phyloP scores from a whole-genome alignment of 2,113 vertebrate genomes.

The Nycticebus coucang region DNA sequence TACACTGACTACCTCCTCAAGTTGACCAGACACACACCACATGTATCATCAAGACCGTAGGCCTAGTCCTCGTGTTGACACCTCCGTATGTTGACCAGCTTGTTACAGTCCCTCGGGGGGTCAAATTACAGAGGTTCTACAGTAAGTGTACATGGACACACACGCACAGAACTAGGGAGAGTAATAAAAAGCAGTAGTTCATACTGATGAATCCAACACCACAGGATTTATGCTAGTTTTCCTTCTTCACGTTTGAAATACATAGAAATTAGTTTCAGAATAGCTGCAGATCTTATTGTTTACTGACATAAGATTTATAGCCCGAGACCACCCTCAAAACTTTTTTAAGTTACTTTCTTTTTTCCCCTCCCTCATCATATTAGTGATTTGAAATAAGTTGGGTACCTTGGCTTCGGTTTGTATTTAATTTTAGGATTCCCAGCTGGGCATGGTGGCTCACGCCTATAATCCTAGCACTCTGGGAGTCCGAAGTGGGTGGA shows the following conservation, averaged over 20 bases:
- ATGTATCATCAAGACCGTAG: too few relatives aligned
- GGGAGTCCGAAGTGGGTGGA: too few relatives aligned
- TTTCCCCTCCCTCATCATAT: not conserved
- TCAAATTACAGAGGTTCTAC: too few relatives aligned
- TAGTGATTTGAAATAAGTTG: not conserved
- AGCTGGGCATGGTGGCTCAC: too few relatives aligned
- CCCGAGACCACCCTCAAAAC: not conserved
- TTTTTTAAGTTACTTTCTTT: not conserved
- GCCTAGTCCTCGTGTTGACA: too few relatives aligned
- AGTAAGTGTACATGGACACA: not conserved
- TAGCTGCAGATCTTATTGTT: not conserved
- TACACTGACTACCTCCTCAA: too few relatives aligned
- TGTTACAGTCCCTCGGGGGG: too few relatives aligned
- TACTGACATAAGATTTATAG: not conserved
- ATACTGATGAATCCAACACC: not conserved
- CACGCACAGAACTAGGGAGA: not conserved
- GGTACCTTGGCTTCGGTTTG: not conserved
- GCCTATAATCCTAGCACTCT: too few relatives aligned
- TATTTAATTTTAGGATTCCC: not conserved
- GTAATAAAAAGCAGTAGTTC: not conserved
- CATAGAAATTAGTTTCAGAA: not conserved
- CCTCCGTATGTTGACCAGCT: too few relatives aligned
- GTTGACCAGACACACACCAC: too few relatives aligned
- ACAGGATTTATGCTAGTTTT: not conserved
- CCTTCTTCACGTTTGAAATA: not conserved